These are phyloP conservation scores for Cardinalis cardinalis DNA, from an alignment of 2,113 vertebrate genomes.

Conservation along the genomic window DNA sequence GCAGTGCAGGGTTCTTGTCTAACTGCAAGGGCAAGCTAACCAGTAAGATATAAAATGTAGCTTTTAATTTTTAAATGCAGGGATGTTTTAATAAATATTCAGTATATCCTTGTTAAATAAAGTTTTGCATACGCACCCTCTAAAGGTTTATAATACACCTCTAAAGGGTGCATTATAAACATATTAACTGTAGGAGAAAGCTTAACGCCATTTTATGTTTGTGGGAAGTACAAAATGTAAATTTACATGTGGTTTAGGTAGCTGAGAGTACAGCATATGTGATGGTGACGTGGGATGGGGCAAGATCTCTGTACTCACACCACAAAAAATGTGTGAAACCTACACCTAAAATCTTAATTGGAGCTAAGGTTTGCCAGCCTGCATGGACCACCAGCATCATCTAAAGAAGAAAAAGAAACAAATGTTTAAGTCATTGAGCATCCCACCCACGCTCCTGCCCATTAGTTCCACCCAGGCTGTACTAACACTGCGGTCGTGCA, in stretches of 20 bases:
- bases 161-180: background rate
- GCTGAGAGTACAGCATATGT: background rate
- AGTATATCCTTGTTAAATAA: background rate
- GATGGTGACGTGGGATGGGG: accelerated
- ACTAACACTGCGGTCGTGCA: constrained; percentile 10
- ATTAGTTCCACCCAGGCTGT: constrained; percentile 49
- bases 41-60: background rate
- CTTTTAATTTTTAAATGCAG: background rate
- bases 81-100: background rate
- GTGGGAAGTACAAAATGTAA: background rate
- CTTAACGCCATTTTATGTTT: background rate
- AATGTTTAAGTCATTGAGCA: constrained; percentile 50
- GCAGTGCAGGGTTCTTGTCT: background rate
- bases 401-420: background rate
- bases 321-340: background rate
- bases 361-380: background rate
- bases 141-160: background rate
- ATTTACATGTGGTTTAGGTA: background rate
- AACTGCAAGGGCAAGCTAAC: background rate
- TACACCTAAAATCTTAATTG: background rate
- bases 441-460: constrained; percentile 23
- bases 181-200: background rate
- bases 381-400: background rate
- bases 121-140: background rate
- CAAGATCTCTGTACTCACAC: background rate